Evolutionary conservation across 2,888 invertebrate species (phyloP).

Genomic region (Criorhina ranunculi): DNA sequence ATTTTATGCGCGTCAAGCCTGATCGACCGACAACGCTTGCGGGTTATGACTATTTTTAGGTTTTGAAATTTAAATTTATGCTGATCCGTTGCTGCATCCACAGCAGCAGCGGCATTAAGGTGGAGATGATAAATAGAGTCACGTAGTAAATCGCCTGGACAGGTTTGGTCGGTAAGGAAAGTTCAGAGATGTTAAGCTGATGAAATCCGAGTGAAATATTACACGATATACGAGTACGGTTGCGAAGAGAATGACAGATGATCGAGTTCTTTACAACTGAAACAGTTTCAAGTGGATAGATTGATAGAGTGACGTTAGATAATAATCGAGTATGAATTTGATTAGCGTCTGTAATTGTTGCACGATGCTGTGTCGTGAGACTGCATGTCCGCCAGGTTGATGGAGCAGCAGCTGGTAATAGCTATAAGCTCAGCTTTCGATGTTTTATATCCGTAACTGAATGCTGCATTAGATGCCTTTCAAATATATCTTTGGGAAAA

Average conservation of each 20-base stretch:
- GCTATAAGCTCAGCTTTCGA: too few relatives aligned
- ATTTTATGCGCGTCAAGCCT: slow-evolving; percentile 1
- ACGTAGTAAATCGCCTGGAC: slow-evolving; percentile 35
- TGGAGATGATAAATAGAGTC: slow-evolving; percentile 60
- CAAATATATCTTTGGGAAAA: too few relatives aligned
- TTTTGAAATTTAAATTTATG: slow-evolving; percentile 45
- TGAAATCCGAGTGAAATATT: slow-evolving; percentile 62
- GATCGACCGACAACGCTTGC: background rate
- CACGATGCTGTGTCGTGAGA: too few relatives aligned
- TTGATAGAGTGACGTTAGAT: slow-evolving; percentile 27
- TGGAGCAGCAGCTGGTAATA: too few relatives aligned
- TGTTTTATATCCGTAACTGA: too few relatives aligned
- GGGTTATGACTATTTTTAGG: slow-evolving; percentile 47
- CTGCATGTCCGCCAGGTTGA: too few relatives aligned
- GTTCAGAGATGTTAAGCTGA: slow-evolving; percentile 69
- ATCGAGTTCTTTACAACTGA: slow-evolving; percentile 54
- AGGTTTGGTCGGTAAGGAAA: slow-evolving; percentile 50
- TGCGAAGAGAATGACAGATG: slow-evolving; percentile 48
- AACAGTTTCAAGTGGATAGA: slow-evolving; percentile 37
- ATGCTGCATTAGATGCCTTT: too few relatives aligned
- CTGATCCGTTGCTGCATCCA: slow-evolving; percentile 19
- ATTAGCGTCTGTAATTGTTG: background rate
- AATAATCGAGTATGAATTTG: slow-evolving; percentile 26
- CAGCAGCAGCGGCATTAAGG: slow-evolving; percentile 7
- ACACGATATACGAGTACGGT: slow-evolving; percentile 38